A percentile compares a stretch with the other conserved stretches of the same genome.
These are phyloP conservation scores for Lepidocolaptes lacrymiger DNA, from an alignment of 2,797 vertebrate species.

Conservation along the genomic window DNA sequence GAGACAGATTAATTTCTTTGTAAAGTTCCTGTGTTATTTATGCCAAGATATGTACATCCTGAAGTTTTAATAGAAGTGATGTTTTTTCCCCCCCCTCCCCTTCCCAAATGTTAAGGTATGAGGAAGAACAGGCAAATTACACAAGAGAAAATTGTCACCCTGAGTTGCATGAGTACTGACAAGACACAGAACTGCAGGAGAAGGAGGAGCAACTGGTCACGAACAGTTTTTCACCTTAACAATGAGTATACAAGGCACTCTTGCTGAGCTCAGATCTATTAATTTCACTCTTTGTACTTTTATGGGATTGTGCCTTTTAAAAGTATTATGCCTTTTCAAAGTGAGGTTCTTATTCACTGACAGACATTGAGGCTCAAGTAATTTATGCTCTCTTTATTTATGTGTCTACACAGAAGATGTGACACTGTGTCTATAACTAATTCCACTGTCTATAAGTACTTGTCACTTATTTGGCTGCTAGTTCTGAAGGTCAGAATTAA, in stretches of 20 bases:
- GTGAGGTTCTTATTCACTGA: background rate
- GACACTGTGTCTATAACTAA: background rate
- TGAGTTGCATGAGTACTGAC: background rate
- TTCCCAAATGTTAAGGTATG: background rate
- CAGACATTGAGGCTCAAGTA: background rate
- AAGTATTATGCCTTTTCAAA: background rate
- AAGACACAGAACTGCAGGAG: background rate
- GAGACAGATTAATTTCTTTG: background rate
- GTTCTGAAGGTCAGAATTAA: background rate
- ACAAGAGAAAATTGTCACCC: background rate
- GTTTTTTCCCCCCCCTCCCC: accelerated
- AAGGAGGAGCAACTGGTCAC: background rate
- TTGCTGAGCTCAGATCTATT: background rate
- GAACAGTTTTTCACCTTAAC: background rate
- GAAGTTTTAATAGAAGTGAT: background rate
- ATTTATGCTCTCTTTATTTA: background rate
- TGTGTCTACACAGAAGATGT: background rate
- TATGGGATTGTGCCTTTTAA: background rate
- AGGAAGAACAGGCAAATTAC: background rate
- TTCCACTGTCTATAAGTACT: background rate
- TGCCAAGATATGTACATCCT: background rate
- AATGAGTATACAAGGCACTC: background rate
- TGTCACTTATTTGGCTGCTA: background rate
- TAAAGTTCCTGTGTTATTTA: background rate
- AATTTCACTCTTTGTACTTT: background rate